A percentile compares a stretch with the other conserved stretches of the same genome.
phyloP scores from a whole-genome alignment of 2,888 invertebrate genomes.

The Meiosimyza platycephala region DNA sequence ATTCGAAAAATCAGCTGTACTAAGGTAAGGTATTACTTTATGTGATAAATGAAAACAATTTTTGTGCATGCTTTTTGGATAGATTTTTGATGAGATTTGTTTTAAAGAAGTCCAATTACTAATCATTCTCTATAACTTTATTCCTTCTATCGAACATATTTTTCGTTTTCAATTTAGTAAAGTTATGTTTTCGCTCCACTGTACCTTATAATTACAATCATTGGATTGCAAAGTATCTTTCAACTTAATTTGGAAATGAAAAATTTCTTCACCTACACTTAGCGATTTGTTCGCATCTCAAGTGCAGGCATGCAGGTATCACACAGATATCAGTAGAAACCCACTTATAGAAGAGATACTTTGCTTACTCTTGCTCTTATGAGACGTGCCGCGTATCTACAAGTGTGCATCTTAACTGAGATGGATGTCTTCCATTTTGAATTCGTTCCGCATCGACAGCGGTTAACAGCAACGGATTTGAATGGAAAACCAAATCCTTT shows the following conservation, averaged over 20 bases:
- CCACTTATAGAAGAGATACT: neutral
- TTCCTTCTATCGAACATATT: too few species aligned
- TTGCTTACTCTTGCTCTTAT: neutral
- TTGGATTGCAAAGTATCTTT: neutral
- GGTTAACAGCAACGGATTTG: neutral
- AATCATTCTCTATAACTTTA: too few species aligned
- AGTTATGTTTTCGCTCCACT: too few species aligned
- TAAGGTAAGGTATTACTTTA: too few species aligned
- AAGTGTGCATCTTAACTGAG: slow-evolving; percentile 14
- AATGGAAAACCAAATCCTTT: slow-evolving; percentile 8
- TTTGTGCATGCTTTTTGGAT: too few species aligned
- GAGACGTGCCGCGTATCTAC: neutral
- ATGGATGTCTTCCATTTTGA: slow-evolving; percentile 34
- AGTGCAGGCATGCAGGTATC: slow-evolving; percentile 42
- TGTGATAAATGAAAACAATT: too few species aligned
- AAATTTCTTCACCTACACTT: slow-evolving; percentile 51
- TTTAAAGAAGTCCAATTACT: too few species aligned
- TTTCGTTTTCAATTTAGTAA: too few species aligned
- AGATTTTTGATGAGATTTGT: too few species aligned
- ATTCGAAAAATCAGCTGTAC: too few species aligned
- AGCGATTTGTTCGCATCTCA: slow-evolving; percentile 50
- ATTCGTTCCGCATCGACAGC: neutral
- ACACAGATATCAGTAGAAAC: neutral
- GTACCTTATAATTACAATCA: neutral
- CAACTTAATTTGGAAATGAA: slow-evolving; percentile 41